These are phyloP conservation scores for Misgurnus mizolepis DNA, from an alignment of 2,113 vertebrate species.

Conservation along the genomic window DNA sequence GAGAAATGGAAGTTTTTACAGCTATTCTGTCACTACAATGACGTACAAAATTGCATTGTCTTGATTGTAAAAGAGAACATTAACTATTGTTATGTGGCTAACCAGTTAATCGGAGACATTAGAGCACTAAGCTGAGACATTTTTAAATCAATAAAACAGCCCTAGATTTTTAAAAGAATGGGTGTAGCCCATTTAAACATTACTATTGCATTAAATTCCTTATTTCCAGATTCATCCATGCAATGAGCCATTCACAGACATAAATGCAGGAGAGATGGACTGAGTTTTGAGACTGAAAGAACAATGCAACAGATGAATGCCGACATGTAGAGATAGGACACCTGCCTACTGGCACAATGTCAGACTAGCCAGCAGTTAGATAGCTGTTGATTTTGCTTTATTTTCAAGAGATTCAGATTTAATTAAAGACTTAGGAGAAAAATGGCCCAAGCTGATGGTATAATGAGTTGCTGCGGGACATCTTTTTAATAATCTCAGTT, in stretches of 20 bases:
- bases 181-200: slow-evolving; percentile 3
- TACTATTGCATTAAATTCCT: slow-evolving; percentile 18
- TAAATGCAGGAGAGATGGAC: slow-evolving; percentile 19
- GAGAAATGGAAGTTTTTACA: slow-evolving; percentile 41
- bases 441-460: slow-evolving; percentile 73
- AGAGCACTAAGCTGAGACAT: slow-evolving; percentile 22
- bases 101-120: slow-evolving; percentile 31
- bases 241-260: neutral
- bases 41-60: slow-evolving; percentile 39
- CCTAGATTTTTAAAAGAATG: slow-evolving; percentile 30
- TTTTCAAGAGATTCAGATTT: slow-evolving; percentile 76
- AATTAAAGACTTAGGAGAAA: slow-evolving; percentile 74
- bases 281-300: slow-evolving; percentile 46
- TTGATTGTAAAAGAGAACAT: slow-evolving; percentile 54
- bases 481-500: slow-evolving; percentile 75
- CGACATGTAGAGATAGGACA: slow-evolving; percentile 57
- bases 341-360: slow-evolving; percentile 65
- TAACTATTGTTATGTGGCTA: slow-evolving; percentile 33
- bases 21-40: slow-evolving; percentile 49
- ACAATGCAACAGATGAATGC: slow-evolving; percentile 33
- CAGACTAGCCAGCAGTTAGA: slow-evolving; percentile 64
- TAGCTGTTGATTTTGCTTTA: slow-evolving; percentile 70
- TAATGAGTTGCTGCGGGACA: slow-evolving; percentile 78
- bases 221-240: slow-evolving; percentile 18
- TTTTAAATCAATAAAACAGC: slow-evolving; percentile 36